Evolutionary conservation across 2,888 invertebrate species (phyloP), one percentile per base, ranked within the genome.

Genomic region (Augochlorella aurata): DNA sequence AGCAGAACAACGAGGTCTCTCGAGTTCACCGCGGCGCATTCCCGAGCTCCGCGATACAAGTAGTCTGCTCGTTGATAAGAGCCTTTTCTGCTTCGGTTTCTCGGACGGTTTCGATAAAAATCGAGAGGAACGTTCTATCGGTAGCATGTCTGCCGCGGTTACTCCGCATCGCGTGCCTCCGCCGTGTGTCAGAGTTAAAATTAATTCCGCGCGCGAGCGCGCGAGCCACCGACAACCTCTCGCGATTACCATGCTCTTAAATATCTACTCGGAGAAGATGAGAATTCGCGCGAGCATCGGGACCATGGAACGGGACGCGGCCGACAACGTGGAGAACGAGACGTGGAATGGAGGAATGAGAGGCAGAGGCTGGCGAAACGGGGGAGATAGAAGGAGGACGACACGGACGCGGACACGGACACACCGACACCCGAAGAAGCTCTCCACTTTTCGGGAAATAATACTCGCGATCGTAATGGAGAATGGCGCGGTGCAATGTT

Each of bases 101-200:
- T n/a, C n/a, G 38, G 7, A 38, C 38, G 38, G 38, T 38, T 7
- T 7, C 38, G 38, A 38, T 38, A 38, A 38, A 38, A 38, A 38
- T 38, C 38, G 24, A 24, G 24, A 14, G 24, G 2, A 24, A 16
- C 58, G 58, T 58, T 24, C 58, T 58, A 58, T 58, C 58, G 14
- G 14, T 24, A 24, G 24, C 21, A 24, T 58, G 58, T 58, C 58
- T 24, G 14, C 58, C 58, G 24, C 58, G 58, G 24, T 58, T 58
- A 24, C 24, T 58, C 58, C 12, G 24, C 24, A 8, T 24, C 58
- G 58, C 58, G 24, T 58, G 58, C 58, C 58, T 24, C 0, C 14
- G 58, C 8, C 58, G 58, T 58, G 58, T 58, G 63, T 63, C 63
- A 63, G 38, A 63, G 63, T 63, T 63, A 63, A 63, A 29, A 63